These are phyloP conservation scores for Aricia artaxerxes DNA, from an alignment of 2,888 invertebrate genomes.

Conservation along the genomic window DNA sequence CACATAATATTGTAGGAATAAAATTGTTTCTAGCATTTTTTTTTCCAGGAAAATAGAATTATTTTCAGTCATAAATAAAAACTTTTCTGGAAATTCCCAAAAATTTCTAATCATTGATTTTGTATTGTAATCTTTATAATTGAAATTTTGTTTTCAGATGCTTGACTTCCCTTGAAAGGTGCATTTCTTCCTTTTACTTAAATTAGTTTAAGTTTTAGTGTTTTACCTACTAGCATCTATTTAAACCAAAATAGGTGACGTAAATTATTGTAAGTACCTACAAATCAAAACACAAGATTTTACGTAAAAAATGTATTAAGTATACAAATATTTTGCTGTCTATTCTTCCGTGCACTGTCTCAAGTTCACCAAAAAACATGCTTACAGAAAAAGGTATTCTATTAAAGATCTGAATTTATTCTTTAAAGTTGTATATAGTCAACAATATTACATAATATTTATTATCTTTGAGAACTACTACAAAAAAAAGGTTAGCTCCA, in stretches of 20 bases:
- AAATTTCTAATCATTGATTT: background rate
- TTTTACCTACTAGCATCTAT: background rate
- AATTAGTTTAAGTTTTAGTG: background rate
- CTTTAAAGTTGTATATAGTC: background rate
- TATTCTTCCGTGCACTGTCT: conserved; percentile 40
- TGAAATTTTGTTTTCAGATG: conserved; percentile 38
- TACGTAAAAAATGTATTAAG: conserved; percentile 44
- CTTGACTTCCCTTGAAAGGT: conserved; percentile 39
- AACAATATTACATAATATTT: background rate
- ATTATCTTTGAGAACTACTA: background rate
- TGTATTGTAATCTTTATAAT: conserved; percentile 2
- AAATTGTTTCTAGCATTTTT: too few species aligned
- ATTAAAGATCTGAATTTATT: background rate
- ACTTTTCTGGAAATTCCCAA: too few species aligned
- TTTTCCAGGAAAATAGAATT: background rate
- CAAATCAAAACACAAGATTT: conserved; percentile 25
- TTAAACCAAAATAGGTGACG: background rate
- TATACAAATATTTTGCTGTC: conserved; percentile 45
- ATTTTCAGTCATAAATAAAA: background rate
- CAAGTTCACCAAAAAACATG: background rate
- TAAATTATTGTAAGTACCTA: background rate
- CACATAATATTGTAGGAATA: too few species aligned
- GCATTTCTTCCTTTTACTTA: background rate
- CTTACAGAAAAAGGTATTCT: background rate
- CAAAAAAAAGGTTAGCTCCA: too few species aligned